phyloP scores from a whole-genome alignment of 2,113 vertebrate genomes.

The Platysteira castanea region DNA sequence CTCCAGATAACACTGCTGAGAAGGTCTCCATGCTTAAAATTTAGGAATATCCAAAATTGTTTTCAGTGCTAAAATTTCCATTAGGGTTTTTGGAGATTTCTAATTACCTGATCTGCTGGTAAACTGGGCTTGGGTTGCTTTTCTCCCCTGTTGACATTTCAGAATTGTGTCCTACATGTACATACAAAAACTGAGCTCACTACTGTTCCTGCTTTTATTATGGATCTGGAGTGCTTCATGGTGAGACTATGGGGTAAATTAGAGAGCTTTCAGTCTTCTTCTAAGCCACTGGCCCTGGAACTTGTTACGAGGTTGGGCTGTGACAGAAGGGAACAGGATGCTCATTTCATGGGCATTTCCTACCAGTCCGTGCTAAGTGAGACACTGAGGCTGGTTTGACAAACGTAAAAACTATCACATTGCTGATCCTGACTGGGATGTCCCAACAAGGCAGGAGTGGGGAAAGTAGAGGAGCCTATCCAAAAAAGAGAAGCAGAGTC shows the following conservation, averaged over 20 bases:
- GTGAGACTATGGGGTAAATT: not conserved
- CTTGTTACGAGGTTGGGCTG: accelerated
- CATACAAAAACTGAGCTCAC: not conserved
- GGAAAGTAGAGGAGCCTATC: not conserved
- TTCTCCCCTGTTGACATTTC: not conserved
- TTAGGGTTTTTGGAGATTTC: not conserved
- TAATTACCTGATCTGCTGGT: not conserved
- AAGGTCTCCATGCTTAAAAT: not conserved
- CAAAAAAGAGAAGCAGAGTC: not conserved
- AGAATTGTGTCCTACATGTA: not conserved
- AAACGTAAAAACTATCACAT: not conserved
- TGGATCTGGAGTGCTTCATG: not conserved
- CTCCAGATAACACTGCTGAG: not conserved
- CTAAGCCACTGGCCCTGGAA: not conserved
- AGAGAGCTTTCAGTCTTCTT: not conserved
- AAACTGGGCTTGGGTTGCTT: not conserved
- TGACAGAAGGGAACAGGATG: not conserved
- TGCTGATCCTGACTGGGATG: not conserved
- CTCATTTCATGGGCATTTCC: not conserved
- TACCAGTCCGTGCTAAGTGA: not conserved
- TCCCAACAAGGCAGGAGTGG: not conserved
- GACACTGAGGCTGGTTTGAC: not conserved
- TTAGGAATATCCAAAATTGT: not conserved
- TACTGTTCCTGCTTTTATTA: not conserved
- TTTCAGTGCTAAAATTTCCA: not conserved